These are phyloP conservation scores for Romanogobio albipinnatus DNA, from an alignment of 2,113 vertebrate genomes.

Conservation along the genomic window DNA sequence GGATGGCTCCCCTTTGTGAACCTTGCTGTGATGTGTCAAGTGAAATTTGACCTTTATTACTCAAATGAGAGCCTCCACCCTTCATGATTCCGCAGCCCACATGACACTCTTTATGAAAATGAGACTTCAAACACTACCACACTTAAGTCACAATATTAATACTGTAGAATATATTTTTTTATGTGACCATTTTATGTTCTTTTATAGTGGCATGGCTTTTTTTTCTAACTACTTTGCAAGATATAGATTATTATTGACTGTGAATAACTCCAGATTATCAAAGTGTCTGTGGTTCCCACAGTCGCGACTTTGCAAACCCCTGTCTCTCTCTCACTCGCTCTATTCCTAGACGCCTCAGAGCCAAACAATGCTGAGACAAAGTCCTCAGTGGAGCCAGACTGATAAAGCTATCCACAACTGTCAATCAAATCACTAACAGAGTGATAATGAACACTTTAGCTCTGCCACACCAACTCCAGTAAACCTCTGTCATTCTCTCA, in stretches of 20 bases:
- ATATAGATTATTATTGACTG: not conserved
- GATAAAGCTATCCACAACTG: slow-evolving; percentile 71
- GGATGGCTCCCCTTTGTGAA: slow-evolving; percentile 68
- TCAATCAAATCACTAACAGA: slow-evolving; percentile 66
- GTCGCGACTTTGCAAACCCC: slow-evolving; percentile 40
- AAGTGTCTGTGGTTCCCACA: slow-evolving; percentile 25
- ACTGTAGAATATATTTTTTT: not conserved
- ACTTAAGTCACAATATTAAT: not conserved
- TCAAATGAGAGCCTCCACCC: not conserved
- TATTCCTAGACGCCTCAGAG: slow-evolving; percentile 55
- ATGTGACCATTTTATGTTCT: not conserved
- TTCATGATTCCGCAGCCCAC: not conserved
- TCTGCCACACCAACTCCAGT: slow-evolving; percentile 35
- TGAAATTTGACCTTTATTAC: slow-evolving; percentile 48
- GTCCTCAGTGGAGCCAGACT: slow-evolving; percentile 64
- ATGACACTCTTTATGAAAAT: slow-evolving; percentile 17
- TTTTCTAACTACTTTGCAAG: not conserved
- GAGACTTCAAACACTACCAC: not conserved
- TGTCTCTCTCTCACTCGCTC: slow-evolving; percentile 44
- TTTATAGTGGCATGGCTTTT: not conserved
- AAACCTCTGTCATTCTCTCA: slow-evolving; percentile 18
- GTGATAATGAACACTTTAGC: slow-evolving; percentile 43
- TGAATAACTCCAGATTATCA: slow-evolving; percentile 30
- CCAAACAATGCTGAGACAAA: slow-evolving; percentile 59
- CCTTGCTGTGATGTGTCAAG: slow-evolving; percentile 46